Evolutionary conservation across 2,797 vertebrate genomes (phyloP).

Genomic region (Lycodopsis pacificus): DNA sequence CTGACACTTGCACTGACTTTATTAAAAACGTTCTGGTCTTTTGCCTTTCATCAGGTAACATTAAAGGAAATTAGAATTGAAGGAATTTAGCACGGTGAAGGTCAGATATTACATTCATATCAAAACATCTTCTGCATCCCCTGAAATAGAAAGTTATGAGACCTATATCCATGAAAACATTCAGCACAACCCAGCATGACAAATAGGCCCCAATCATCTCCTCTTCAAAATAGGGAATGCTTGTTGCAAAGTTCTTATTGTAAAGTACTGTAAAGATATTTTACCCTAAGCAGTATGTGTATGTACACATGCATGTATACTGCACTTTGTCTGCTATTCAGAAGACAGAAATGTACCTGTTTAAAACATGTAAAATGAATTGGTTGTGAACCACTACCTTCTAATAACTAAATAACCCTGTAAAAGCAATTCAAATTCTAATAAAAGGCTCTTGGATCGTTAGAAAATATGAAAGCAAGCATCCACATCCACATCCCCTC

Average conservation of each 20-base stretch:
- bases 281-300: neutral
- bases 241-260: too few relatives aligned
- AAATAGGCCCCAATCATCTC: neutral
- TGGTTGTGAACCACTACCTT: neutral
- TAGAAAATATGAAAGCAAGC: neutral
- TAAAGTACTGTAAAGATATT: neutral
- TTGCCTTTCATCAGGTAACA: neutral
- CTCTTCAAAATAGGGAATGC: neutral
- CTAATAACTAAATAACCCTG: neutral
- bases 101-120: neutral
- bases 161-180: neutral
- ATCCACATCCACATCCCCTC: neutral
- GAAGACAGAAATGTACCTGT: neutral
- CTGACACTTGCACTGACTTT: neutral
- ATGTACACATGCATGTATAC: too few relatives aligned
- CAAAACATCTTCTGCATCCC: neutral
- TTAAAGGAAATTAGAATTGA: neutral
- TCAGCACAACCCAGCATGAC: neutral
- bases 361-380: neutral
- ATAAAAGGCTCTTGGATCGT: neutral
- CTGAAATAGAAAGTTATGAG: neutral
- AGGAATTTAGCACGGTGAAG: neutral
- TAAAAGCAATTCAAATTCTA: neutral
- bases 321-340: neutral
- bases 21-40: neutral